Evolutionary conservation across 2,797 vertebrate genomes (phyloP).

Genomic region (Gymnothorax javanicus): DNA sequence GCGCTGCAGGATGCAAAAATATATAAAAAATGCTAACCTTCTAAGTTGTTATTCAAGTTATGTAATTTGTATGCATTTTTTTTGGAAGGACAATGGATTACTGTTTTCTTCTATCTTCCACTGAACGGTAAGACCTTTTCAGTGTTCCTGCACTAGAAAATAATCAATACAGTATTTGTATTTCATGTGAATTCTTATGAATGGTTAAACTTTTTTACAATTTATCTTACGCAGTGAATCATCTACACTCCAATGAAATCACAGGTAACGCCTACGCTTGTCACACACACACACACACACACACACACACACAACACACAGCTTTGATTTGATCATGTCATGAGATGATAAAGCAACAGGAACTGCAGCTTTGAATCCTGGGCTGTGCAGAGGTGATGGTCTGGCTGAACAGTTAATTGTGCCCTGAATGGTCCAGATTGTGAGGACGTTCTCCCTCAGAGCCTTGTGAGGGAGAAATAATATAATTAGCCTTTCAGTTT

Average conservation of each 20-base stretch:
- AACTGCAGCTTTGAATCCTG: too few relatives aligned
- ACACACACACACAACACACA: not conserved
- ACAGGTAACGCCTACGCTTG: not conserved
- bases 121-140: not conserved
- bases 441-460: not conserved
- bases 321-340: not conserved
- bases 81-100: not conserved
- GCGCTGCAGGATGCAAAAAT: not conserved
- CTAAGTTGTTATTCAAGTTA: not conserved
- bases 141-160: constrained; percentile 33
- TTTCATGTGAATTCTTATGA: constrained; percentile 21
- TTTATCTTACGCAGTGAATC: not conserved
- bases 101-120: not conserved
- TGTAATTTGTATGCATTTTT: not conserved
- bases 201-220: not conserved
- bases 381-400: not conserved
- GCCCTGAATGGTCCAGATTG: not conserved
- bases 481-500: not conserved
- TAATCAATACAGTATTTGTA: constrained; percentile 26
- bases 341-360: not conserved
- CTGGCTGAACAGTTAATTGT: not conserved
- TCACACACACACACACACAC: not conserved
- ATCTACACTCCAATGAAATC: not conserved
- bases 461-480: not conserved
- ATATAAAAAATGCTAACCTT: too few relatives aligned